Percentiles rank a stretch among this genome's conserved stretches.
These are phyloP conservation scores for Phenganax stokvisi DNA, from an alignment of 92 coral and sea anemone species.

Conservation along the genomic window DNA sequence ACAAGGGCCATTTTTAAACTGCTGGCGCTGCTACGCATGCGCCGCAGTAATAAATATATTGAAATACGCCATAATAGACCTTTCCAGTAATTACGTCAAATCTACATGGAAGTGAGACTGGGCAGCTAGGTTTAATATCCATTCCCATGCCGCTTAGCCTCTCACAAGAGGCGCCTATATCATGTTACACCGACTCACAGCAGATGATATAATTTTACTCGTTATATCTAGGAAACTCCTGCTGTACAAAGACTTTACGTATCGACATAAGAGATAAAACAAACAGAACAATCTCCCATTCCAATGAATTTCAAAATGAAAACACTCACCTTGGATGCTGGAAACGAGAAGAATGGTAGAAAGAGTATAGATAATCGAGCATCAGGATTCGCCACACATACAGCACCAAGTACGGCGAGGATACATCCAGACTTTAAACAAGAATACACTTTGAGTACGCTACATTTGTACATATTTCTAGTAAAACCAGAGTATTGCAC, in stretches of 20 bases:
- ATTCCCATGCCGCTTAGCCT: no score
- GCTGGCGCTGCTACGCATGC: no score
- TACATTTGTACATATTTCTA: neutral
- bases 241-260: neutral
- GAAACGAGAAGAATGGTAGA: slow-evolving; percentile 82
- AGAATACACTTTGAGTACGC: neutral
- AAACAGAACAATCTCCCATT: neutral
- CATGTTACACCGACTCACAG: neutral
- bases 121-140: no score
- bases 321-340: slow-evolving; percentile 71
- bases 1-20: no score
- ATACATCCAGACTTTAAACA: slow-evolving; percentile 79
- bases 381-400: slow-evolving; percentile 76
- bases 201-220: neutral
- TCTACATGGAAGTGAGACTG: no score
- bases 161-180: neutral
- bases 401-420: slow-evolving; percentile 73
- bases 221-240: neutral
- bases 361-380: slow-evolving; percentile 70
- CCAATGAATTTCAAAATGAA: neutral
- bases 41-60: no score
- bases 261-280: neutral
- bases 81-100: no score
- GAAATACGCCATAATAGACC: no score
- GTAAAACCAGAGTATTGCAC: neutral